phyloP scores from a whole-genome alignment of 2,888 invertebrate species.

The Netelia melanura region DNA sequence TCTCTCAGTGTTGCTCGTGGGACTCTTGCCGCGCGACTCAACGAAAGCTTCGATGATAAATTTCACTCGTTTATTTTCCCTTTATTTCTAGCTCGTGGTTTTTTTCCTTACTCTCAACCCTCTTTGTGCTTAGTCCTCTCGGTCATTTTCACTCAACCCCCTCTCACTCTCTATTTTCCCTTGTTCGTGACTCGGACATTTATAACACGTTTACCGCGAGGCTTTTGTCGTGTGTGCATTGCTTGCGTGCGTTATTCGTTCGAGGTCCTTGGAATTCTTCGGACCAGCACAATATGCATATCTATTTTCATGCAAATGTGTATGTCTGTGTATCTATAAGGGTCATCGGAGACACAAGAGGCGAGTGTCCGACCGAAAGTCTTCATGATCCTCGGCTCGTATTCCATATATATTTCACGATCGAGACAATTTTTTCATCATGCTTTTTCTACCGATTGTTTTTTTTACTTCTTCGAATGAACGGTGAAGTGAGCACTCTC shows the following conservation, averaged over 20 bases:
- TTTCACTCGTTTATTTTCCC: constrained; percentile 34
- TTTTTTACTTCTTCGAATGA: neutral
- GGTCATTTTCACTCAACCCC: constrained; percentile 25
- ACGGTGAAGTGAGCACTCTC: constrained; percentile 19
- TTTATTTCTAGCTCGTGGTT: neutral
- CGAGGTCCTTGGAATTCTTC: constrained; percentile 58
- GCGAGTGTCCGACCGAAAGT: constrained; percentile 8
- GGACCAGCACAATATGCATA: constrained; percentile 16
- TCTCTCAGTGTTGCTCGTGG: constrained; percentile 15
- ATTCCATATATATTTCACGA: constrained; percentile 21
- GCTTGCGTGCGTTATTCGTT: constrained; percentile 59
- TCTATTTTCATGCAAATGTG: neutral
- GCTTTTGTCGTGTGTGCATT: constrained; percentile 48
- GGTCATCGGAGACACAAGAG: neutral
- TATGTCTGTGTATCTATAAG: neutral
- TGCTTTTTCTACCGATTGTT: neutral
- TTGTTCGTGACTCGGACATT: constrained; percentile 47
- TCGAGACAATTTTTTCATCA: neutral
- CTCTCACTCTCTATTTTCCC: constrained; percentile 4
- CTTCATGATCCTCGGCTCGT: constrained; percentile 21
- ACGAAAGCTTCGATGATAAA: constrained; percentile 50
- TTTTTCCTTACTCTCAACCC: constrained; percentile 28
- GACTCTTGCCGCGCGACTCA: constrained; percentile 10
- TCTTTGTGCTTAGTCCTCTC: constrained; percentile 40
- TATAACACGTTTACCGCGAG: constrained; percentile 47